phyloP scores from a whole-genome alignment of 37 sponge, comb jelly and placozoan species.

The Cladorhizidae sp. region DNA sequence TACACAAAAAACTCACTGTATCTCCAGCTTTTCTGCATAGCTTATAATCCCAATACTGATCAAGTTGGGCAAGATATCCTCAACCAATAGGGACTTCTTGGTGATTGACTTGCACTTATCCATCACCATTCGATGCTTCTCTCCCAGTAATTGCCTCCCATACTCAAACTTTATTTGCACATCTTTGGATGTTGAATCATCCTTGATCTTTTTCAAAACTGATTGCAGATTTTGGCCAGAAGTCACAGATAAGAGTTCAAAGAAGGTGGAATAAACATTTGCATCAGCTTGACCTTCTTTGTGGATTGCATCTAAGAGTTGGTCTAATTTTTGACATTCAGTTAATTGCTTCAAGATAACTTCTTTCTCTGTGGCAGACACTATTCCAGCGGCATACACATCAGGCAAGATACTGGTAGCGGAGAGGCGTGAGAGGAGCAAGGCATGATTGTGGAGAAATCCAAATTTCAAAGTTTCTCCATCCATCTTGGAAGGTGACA shows the following conservation, averaged over 20 bases:
- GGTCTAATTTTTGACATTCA: conserved; percentile 3
- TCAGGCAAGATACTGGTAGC: conserved; percentile 3
- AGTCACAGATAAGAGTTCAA: conserved; percentile 16
- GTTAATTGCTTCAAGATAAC: conserved; percentile 16
- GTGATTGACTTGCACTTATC: conserved; percentile 1
- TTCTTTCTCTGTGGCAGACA: conserved; percentile 28
- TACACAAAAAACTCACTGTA: conserved; percentile 28
- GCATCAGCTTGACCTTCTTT: not conserved
- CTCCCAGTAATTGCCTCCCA: not conserved
- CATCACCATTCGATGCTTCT: conserved; percentile 9
- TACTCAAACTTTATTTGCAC: conserved; percentile 7
- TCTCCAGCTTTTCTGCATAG: conserved; percentile 25
- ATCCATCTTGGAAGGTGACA: not conserved
- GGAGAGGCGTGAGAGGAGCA: conserved; percentile 15
- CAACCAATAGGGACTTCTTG: conserved; percentile 9
- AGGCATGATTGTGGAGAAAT: conserved; percentile 37
- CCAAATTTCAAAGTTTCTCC: conserved; percentile 11
- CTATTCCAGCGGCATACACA: conserved; percentile 6
- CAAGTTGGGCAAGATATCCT: conserved; percentile 41
- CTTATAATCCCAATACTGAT: conserved; percentile 42
- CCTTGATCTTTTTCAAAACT: conserved; percentile 1
- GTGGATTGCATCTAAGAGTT: conserved; percentile 44
- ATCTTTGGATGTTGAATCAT: conserved; percentile 5
- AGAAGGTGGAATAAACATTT: conserved; percentile 6
- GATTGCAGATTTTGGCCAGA: conserved; percentile 24